Evolutionary conservation across 2,797 vertebrate species (phyloP), one percentile per base, ranked within the genome.

Genomic region (Hydrophis major): DNA sequence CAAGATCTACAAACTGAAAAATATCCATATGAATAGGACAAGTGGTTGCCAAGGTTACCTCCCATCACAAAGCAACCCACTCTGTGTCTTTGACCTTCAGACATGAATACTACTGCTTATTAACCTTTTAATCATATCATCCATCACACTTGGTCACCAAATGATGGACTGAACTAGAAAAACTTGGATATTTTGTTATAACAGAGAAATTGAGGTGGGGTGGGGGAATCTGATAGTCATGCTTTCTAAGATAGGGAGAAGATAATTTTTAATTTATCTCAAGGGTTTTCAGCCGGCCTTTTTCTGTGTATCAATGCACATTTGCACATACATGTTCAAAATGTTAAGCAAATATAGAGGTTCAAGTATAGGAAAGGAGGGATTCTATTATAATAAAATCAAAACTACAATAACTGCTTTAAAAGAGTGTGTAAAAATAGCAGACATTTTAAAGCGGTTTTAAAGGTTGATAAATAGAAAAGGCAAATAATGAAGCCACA

Each of bases 71-170:
- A 66, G 89, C 27, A 90, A 60, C 27, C 61, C 53, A 57, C 32
- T 57, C 22, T 37, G 25, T 69, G 47, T 90, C 83, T 59, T 91
- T 91, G 90, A 42, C 56, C 56, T 61, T 89, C 87, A 89, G 55
- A 18, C 10, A 88, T 78, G 89, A 87, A 89, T 83, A 92, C 55
- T 69, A 88, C 66, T 56, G 60, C 55, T 88, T 78, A 92, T 92
- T 89, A 88, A 69, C 63, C 37, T 60, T 78, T 88, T 66, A 92
- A 57, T 88, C 63, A 88, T 55, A 87, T 32, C 47, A 50, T 60
- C 66, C 13, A 86, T 28, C 59, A 66, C 66, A 14, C 50, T 28
- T 92, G 87, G 42, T n/a, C n/a, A 42, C 55, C 28, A n/a, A 57
- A 28, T 57, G 55, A 92, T 37, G 66, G 63, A 91, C 10, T 55